Evolutionary conservation across 2,113 vertebrate genomes (phyloP).

Genomic region (Calyptommatus sinebrachiatus): DNA sequence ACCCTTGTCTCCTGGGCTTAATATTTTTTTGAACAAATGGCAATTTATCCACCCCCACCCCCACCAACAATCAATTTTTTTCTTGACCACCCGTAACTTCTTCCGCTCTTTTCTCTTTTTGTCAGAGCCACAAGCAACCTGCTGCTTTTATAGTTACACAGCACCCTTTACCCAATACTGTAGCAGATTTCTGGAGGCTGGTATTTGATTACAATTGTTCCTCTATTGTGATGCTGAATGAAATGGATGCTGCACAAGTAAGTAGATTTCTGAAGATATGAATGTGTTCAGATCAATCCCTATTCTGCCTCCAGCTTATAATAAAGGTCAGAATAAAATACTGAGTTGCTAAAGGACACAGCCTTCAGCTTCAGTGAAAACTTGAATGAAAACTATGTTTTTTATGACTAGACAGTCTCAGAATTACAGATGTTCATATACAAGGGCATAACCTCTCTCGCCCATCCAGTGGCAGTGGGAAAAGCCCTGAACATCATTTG

Average conservation of each 20-base stretch:
- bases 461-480: too few relatives aligned
- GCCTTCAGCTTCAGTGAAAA: too few relatives aligned
- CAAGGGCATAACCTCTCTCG: too few relatives aligned
- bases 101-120: constrained; percentile 29
- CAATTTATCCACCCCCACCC: constrained; percentile 45
- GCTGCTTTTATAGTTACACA: constrained; percentile 98
- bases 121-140: constrained; percentile 96
- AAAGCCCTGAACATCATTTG: too few relatives aligned
- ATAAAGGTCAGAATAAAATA: too few relatives aligned
- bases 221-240: constrained; percentile 95
- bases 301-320: too few relatives aligned
- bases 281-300: neutral
- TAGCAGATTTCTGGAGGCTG: constrained; percentile 96
- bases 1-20: constrained; percentile 48
- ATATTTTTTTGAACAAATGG: constrained; percentile 55
- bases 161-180: constrained; percentile 94
- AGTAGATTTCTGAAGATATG: neutral
- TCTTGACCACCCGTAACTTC: neutral
- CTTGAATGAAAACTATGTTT: too few relatives aligned
- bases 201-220: constrained; percentile 99
- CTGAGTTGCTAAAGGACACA: too few relatives aligned
- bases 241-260: constrained; percentile 95
- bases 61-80: constrained; percentile 49
- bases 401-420: too few relatives aligned
- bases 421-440: too few relatives aligned